Percentiles rank a stretch among this genome's conserved stretches.
Evolutionary conservation across 2,888 invertebrate genomes (phyloP).

Genomic region (Thera obeliscata): DNA sequence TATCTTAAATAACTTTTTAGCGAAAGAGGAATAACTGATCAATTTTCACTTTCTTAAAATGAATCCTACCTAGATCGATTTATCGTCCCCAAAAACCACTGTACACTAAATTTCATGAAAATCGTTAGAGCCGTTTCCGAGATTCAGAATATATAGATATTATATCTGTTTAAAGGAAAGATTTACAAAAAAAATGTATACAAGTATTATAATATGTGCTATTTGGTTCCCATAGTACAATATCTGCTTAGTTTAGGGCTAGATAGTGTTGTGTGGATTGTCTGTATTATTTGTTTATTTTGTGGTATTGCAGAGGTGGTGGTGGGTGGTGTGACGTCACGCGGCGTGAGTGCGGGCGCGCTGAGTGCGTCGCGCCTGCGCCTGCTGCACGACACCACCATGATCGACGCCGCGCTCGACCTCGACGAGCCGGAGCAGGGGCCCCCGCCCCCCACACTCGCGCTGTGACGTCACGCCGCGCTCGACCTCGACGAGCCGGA

Average conservation of each 20-base stretch:
- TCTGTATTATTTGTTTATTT: background rate
- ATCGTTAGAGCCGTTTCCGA: no score
- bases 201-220: no score
- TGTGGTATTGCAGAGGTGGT: slow-evolving; percentile 38
- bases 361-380: slow-evolving; percentile 90
- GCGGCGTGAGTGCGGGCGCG: slow-evolving; percentile 74
- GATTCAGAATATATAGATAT: no score
- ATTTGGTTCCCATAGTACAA: no score
- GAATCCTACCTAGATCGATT: background rate
- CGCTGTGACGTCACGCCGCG: slow-evolving; percentile 30
- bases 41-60: no score
- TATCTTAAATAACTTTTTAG: background rate
- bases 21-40: no score
- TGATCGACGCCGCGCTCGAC: slow-evolving; percentile 95
- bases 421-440: slow-evolving; percentile 90
- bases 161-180: no score
- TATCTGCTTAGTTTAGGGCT: no score
- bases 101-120: no score
- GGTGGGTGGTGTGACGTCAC: slow-evolving; percentile 84
- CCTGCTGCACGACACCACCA: slow-evolving; percentile 93
- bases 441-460: slow-evolving; percentile 28
- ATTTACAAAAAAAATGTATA: no score
- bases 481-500: slow-evolving; percentile 81
- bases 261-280: background rate
- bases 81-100: no score